phyloP scores from a whole-genome alignment of 2,888 invertebrate species.

The Callimorpha dominula region DNA sequence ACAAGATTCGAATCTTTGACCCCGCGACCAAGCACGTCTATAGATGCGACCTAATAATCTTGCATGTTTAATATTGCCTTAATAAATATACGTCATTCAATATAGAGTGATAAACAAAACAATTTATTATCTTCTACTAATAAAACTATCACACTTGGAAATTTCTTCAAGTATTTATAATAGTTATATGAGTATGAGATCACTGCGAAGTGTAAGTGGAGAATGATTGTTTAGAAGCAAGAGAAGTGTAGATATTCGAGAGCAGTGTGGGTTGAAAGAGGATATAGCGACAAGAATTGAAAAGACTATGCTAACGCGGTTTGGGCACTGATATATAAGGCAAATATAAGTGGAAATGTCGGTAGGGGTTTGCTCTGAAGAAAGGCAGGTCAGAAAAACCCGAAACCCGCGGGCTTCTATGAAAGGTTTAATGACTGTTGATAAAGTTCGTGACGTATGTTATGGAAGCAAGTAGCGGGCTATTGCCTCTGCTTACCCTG shows the following conservation, averaged over 20 bases:
- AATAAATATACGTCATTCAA: slow-evolving; percentile 33
- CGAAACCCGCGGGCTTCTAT: no score
- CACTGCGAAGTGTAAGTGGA: background rate
- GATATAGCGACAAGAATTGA: no score
- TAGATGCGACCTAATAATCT: slow-evolving; percentile 43
- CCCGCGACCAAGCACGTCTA: slow-evolving; percentile 33
- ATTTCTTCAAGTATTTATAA: background rate
- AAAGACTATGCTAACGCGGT: no score
- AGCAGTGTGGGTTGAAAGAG: background rate
- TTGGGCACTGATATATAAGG: no score
- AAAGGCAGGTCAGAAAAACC: no score
- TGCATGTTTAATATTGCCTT: slow-evolving; percentile 47
- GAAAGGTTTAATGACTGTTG: no score
- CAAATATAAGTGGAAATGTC: no score
- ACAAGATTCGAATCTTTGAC: slow-evolving; percentile 49
- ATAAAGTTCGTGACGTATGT: no score
- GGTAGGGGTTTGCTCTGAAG: no score
- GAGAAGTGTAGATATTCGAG: background rate
- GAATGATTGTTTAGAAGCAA: background rate
- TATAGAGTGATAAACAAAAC: background rate
- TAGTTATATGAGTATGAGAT: background rate
- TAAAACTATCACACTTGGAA: background rate
- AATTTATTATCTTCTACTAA: no score
- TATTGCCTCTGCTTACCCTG: no score
- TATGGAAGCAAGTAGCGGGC: no score